Evolutionary conservation across 2,797 vertebrate genomes (phyloP), one percentile per base, ranked within the genome.

Genomic region (Pipistrellus kuhlii): DNA sequence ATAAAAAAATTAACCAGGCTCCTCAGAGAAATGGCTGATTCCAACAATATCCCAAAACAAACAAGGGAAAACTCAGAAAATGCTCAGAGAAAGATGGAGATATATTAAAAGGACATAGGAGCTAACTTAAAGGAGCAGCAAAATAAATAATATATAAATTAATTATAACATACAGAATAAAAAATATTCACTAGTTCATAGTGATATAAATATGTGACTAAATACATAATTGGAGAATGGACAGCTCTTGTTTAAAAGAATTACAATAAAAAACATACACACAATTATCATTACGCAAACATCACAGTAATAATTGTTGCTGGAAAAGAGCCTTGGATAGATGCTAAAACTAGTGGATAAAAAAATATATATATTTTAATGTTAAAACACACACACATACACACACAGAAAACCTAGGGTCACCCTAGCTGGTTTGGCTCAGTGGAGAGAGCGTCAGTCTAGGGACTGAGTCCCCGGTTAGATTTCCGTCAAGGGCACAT

Each of bases 121-220:
- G 21, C 38, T 75, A 75, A 75, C 53, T 69, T 35, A 86, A 91
- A 91, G 35, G 18, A 14, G 51, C 51, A 82, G 30, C 35, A 72
- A 73, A 89, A n/a, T 48, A n/a, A 89, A 46, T 69, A 81, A 57
- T 30, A 32, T 59, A 59, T 25, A 53, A 87, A 59, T 76, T 35
- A 62, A 62, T 51, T 73, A 15, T 75, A 80, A 80, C 10, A 55
- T 25, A 57, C n/a, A 68, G 20, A 85, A 35, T 51, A 68, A 88
- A 75, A 87, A 64, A 53, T 72, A 55, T 6, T 44, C 35, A 48
- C 59, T 25, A 73, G 32, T 59, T 88, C 46, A 78, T 21, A 55
- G 27, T 41, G 71, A 41, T 62, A 48, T 80, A 86, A 92, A 86
- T 71, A 78, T 73, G 66, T 68, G 48, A 68, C 51, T 85, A 94